Evolutionary conservation across 1,140 invertebrate genomes (phyloP).

Genomic region (Mycetomoellerius zeteki): DNA sequence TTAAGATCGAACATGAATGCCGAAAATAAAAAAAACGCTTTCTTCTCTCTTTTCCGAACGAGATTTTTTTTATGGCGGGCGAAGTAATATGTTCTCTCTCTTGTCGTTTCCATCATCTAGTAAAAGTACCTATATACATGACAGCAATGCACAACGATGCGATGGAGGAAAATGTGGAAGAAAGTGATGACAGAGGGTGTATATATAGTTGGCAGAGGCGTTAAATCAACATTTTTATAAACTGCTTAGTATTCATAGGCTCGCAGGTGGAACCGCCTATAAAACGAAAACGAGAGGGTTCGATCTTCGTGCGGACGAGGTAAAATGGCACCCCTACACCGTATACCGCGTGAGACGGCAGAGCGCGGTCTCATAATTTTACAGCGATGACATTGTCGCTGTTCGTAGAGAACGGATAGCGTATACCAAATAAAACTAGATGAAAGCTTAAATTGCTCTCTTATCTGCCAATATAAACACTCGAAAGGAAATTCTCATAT

Average conservation of each 20-base stretch:
- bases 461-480: not conserved
- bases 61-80: not conserved
- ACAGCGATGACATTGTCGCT: slow-evolving; percentile 79
- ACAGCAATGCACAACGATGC: slow-evolving; percentile 36
- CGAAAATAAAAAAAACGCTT: not conserved
- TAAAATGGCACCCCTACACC: slow-evolving; percentile 60
- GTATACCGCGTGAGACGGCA: slow-evolving; percentile 57
- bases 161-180: slow-evolving; percentile 24
- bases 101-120: not conserved
- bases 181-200: slow-evolving; percentile 57
- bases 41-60: not conserved
- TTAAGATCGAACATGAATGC: slow-evolving; percentile 3
- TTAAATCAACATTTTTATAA: slow-evolving; percentile 87
- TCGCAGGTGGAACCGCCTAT: slow-evolving; percentile 76
- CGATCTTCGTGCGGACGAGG: slow-evolving; percentile 70
- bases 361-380: slow-evolving; percentile 77
- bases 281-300: slow-evolving; percentile 77
- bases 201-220: slow-evolving; percentile 78
- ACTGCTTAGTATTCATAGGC: slow-evolving; percentile 86
- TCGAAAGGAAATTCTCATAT: slow-evolving; percentile 6
- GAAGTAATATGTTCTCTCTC: slow-evolving; percentile 31
- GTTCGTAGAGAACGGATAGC: slow-evolving; percentile 33
- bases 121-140: slow-evolving; percentile 51
- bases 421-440: slow-evolving; percentile 49
- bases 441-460: slow-evolving; percentile 26